Percentiles rank a stretch among this genome's conserved stretches.
Conservation (phyloP, 2,888 invertebrate genomes). For the Dendrolimus pini region DNA sequence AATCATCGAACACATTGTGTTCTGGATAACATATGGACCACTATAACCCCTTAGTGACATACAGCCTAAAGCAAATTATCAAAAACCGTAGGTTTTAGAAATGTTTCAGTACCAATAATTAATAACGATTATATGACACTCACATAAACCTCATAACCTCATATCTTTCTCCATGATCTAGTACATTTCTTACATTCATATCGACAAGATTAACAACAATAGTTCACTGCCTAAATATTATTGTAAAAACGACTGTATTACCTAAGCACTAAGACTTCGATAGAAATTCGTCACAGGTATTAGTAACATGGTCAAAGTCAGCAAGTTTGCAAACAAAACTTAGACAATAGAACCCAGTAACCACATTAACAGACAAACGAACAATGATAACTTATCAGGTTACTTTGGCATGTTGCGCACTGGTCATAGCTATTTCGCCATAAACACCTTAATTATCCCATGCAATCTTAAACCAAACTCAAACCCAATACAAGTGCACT, state of each 20-base stretch:
- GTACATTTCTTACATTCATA: conserved; percentile 25
- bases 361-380: conserved; percentile 6
- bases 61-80: too few species aligned
- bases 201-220: conserved; percentile 3
- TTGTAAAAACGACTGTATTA: background rate
- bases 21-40: too few species aligned
- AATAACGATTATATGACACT: background rate
- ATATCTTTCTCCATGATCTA: conserved; percentile 9
- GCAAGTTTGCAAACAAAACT: conserved; percentile 23
- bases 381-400: conserved; percentile 28
- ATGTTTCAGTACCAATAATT: too few species aligned
- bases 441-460: too few species aligned
- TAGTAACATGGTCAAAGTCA: background rate
- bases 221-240: background rate
- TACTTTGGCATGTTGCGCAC: conserved; percentile 8
- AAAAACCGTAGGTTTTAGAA: too few species aligned
- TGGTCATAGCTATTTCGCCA: background rate
- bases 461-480: too few species aligned
- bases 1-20: too few species aligned
- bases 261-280: background rate
- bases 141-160: background rate
- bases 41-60: too few species aligned
- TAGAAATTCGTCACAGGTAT: background rate
- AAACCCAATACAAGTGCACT: too few species aligned
- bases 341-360: conserved; percentile 22